phyloP scores from a whole-genome alignment of 2,888 invertebrate genomes.

The Cylloceria caligata region DNA sequence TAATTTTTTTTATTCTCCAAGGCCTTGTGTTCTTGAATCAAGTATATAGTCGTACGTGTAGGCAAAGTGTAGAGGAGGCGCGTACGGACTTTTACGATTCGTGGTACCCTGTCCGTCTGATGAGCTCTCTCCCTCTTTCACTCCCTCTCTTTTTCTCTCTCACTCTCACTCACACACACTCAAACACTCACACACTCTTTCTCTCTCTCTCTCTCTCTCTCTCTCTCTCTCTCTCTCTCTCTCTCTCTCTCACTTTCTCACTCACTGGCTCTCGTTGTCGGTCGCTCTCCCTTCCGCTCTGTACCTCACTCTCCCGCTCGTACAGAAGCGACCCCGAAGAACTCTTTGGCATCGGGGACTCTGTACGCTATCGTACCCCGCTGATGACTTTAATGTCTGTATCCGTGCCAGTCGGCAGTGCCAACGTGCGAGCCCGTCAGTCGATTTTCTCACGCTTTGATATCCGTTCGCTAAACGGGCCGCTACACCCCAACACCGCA shows the following conservation, averaged over 20 bases:
- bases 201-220: conserved; percentile 34
- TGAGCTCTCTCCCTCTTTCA: not conserved
- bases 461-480: conserved; percentile 69
- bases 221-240: conserved; percentile 2
- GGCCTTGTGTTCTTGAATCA: not conserved
- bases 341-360: conserved; percentile 77
- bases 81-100: conserved; percentile 56
- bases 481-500: conserved; percentile 17
- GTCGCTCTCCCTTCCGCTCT: conserved; percentile 1
- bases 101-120: conserved; percentile 55
- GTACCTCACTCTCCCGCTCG: conserved; percentile 3
- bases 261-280: conserved; percentile 10
- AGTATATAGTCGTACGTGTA: conserved; percentile 43
- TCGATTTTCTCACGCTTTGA: conserved; percentile 82
- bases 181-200: too few relatives aligned
- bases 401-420: conserved; percentile 83
- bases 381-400: conserved; percentile 84
- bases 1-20: not conserved
- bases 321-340: conserved; percentile 69
- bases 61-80: conserved; percentile 40
- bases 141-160: conserved; percentile 13
- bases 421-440: conserved; percentile 69
- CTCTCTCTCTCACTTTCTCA: not conserved
- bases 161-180: not conserved
- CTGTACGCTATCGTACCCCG: conserved; percentile 67